phyloP scores from a whole-genome alignment of 2,113 vertebrate species.

The Phylloscopus trochiloides region DNA sequence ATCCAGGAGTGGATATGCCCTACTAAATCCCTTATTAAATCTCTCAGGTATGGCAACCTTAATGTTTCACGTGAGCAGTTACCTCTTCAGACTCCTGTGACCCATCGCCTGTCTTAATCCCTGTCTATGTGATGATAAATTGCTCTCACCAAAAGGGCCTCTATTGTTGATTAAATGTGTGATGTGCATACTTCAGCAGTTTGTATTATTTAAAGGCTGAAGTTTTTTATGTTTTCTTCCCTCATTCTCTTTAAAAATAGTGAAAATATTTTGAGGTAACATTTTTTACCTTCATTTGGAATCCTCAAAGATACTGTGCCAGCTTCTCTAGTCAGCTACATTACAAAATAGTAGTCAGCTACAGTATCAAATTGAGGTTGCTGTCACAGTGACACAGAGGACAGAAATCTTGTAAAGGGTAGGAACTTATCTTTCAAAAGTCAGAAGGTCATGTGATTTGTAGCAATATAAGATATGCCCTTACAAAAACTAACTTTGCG shows the following conservation, averaged over 20 bases:
- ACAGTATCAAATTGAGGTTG: slow-evolving; percentile 13
- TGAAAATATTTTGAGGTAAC: background rate
- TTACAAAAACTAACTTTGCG: background rate
- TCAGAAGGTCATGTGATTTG: slow-evolving; percentile 16
- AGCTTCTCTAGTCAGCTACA: background rate
- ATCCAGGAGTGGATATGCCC: background rate
- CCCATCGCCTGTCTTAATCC: background rate
- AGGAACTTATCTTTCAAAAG: slow-evolving; percentile 15
- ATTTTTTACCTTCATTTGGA: background rate
- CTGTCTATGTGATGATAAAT: slow-evolving; percentile 25
- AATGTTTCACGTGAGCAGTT: background rate
- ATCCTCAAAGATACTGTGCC: background rate
- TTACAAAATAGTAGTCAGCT: background rate
- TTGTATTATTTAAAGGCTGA: background rate
- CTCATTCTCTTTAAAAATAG: background rate
- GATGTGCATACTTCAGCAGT: slow-evolving; percentile 23
- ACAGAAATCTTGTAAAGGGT: background rate
- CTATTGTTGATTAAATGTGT: slow-evolving; percentile 44
- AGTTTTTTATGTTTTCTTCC: background rate
- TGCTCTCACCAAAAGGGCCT: background rate
- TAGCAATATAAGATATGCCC: background rate
- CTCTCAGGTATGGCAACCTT: background rate
- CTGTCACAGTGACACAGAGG: background rate
- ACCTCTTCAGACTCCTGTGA: background rate
- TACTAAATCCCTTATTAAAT: background rate